A percentile compares a stretch with the other conserved stretches of the same genome.
Conservation (phyloP, 64 coral and sea anemone genomes). For the Orbicella faveolata region DNA sequence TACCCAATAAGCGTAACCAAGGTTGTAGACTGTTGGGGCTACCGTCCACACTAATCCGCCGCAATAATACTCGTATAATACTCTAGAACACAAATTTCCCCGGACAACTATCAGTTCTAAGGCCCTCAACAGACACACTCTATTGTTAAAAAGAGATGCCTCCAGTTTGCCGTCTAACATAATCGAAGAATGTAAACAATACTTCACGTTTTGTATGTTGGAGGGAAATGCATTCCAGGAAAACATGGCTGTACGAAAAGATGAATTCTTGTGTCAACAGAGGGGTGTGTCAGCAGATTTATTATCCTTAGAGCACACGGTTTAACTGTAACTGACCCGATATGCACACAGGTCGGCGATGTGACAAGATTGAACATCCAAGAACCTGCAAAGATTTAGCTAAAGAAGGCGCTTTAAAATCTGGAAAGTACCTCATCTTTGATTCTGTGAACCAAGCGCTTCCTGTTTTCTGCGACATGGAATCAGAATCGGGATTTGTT, state of each 20-base stretch:
- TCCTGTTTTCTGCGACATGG: background rate
- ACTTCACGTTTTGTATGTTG: background rate
- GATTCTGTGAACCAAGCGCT: background rate
- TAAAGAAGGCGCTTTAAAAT: background rate
- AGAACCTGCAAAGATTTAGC: background rate
- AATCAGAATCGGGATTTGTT: constrained; percentile 2
- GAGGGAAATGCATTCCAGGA: background rate
- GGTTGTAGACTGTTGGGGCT: too few species aligned
- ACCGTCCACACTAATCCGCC: too few species aligned
- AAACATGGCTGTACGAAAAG: background rate
- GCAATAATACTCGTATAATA: too few species aligned
- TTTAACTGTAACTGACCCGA: background rate
- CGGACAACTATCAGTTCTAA: too few species aligned
- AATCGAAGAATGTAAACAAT: too few species aligned
- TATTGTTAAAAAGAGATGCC: too few species aligned
- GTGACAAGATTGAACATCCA: background rate
- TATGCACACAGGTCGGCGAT: background rate
- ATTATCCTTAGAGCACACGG: background rate
- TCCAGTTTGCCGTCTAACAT: too few species aligned
- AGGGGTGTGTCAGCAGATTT: background rate
- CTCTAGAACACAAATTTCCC: too few species aligned
- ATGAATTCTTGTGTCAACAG: background rate
- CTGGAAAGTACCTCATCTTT: background rate
- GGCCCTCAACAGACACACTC: too few species aligned
- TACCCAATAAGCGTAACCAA: too few species aligned